Evolutionary conservation across 2,797 vertebrate species (phyloP).

Genomic region (Poeciliopsis infans): DNA sequence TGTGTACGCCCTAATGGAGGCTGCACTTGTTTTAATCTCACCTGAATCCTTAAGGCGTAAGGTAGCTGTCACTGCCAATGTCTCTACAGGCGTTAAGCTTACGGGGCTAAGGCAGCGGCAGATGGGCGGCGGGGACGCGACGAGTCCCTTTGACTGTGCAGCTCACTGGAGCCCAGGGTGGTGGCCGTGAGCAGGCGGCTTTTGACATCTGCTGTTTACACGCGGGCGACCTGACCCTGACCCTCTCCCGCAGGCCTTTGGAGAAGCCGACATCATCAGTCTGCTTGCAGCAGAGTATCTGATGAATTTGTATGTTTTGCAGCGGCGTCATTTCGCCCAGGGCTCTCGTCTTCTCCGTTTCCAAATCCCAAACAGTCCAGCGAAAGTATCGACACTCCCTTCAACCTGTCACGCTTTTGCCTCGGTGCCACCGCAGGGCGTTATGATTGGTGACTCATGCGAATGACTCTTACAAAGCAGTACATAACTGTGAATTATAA

Average conservation of each 20-base stretch:
- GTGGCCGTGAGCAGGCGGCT: conserved; percentile 46
- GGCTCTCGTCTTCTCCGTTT: conserved; percentile 29
- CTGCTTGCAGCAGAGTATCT: conserved; percentile 14
- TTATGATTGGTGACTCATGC: background rate
- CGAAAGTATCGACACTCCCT: background rate
- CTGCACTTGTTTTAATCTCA: conserved; percentile 70
- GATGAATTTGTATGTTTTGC: conserved; percentile 18
- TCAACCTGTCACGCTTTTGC: background rate
- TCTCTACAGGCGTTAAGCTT: conserved; percentile 64
- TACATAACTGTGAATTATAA: background rate
- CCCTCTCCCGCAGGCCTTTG: conserved; percentile 40
- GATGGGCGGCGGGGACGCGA: conserved; percentile 57
- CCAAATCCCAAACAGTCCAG: background rate
- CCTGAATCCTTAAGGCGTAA: conserved; percentile 72
- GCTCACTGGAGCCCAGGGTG: conserved; percentile 57
- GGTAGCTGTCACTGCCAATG: conserved; percentile 64
- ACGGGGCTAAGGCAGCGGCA: conserved; percentile 54
- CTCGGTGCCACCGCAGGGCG: background rate
- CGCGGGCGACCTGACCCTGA: conserved; percentile 62
- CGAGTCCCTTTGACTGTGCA: conserved; percentile 56
- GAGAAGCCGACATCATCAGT: conserved; percentile 54
- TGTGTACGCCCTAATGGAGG: conserved; percentile 70
- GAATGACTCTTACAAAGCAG: background rate
- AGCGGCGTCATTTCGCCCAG: background rate
- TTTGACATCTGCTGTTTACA: conserved; percentile 79